phyloP scores from a whole-genome alignment of 1,140 invertebrate genomes.

The Armadillidium nasatum region DNA sequence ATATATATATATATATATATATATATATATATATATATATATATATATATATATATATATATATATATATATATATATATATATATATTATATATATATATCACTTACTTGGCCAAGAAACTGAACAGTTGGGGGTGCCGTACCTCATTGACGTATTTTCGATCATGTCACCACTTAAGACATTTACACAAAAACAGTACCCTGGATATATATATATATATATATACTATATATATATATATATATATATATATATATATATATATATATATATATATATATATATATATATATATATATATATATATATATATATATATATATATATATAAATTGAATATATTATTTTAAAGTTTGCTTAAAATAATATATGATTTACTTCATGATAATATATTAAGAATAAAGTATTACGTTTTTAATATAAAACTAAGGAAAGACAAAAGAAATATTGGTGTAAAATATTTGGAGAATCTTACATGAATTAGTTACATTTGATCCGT shows the following conservation, averaged over 20 bases:
- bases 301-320: constrained; percentile 3
- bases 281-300: constrained; percentile 5
- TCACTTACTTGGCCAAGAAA: background rate
- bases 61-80: too few species aligned
- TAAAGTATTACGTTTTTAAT: too few species aligned
- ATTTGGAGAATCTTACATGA: background rate
- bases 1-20: too few species aligned
- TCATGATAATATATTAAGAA: too few species aligned
- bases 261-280: background rate
- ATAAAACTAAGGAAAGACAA: background rate
- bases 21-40: too few species aligned
- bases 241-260: background rate
- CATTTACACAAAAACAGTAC: background rate
- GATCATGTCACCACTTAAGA: background rate
- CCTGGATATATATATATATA: too few species aligned
- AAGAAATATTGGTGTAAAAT: background rate
- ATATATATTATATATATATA: too few species aligned
- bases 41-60: too few species aligned
- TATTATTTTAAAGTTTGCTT: too few species aligned
- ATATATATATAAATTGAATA: background rate
- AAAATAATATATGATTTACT: too few species aligned
- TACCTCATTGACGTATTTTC: background rate
- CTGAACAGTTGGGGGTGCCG: background rate
- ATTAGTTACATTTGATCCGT: background rate
- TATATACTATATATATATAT: too few species aligned